Percentiles rank a stretch among this genome's conserved stretches.
phyloP scores from a whole-genome alignment of 2,113 vertebrate genomes.

The Apus apus region DNA sequence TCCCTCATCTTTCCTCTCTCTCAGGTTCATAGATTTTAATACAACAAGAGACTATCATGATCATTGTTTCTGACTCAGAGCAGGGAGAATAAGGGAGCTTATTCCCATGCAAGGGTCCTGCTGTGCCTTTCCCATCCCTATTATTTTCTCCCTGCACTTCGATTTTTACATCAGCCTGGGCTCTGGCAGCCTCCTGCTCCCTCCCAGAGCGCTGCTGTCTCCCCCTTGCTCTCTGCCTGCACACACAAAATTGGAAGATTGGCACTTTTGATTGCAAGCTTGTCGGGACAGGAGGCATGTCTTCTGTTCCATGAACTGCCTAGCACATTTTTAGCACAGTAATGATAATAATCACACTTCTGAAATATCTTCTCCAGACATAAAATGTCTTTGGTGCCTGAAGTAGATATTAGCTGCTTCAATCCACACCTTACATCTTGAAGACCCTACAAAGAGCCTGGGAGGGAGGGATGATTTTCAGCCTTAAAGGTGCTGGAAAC shows the following conservation, averaged over 20 bases:
- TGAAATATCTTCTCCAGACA: neutral
- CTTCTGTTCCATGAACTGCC: neutral
- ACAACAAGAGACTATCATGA: neutral
- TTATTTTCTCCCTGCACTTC: neutral
- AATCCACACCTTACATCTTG: neutral
- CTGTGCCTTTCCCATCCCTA: neutral
- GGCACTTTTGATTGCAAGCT: neutral
- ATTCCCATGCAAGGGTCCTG: neutral
- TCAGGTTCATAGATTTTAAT: neutral
- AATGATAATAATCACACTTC: neutral
- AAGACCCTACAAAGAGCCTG: neutral
- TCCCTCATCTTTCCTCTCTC: neutral
- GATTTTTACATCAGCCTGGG: neutral
- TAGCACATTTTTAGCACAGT: neutral
- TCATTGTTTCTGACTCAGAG: neutral
- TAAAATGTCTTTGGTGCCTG: neutral
- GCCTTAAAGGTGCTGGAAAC: neutral
- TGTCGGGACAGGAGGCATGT: neutral
- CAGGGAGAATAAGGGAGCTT: neutral
- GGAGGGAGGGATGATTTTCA: neutral
- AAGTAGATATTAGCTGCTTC: neutral
- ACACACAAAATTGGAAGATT: neutral
- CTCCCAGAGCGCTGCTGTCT: accelerated
- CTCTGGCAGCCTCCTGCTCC: accelerated
- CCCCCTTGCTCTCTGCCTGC: neutral